Base-by-base conservation (phyloP, 2,888 invertebrate species). In the Campoplex capitator region DNA sequence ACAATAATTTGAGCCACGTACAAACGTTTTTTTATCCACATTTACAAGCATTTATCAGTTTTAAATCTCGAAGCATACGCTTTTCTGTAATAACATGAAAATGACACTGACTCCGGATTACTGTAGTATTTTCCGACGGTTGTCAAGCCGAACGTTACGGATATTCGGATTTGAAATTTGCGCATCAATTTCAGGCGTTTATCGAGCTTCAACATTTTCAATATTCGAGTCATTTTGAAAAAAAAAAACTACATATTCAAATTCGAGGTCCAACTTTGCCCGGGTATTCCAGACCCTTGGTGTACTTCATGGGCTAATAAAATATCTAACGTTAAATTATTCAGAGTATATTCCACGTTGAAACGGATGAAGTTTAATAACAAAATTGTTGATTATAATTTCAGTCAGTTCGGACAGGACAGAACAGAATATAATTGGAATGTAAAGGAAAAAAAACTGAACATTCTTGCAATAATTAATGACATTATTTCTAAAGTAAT, bases 261-360 rank as follows among this genome's bases (percentile, higher is more conserved):
- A n/a, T 18, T 7, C 7, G 6, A 18, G 7, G 3, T 51, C 18
- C 18, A 6, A 51, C 51, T 18, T 51, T n/a, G 4, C 6, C 18
- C 7, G 18, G 16, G 18, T 51, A 18, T n/a, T 51, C 18, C 51
- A n/a, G 51, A n/a, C n/a, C n/a, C 7, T 6, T 0, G n/a, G 51
- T 51, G 7, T 18, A 51, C 1, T 18, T 51, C 0, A 51, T 7
- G 51, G 51, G 51, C 18, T 51, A 18, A 51, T 6, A n/a, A 65
- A 65, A 38, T 84, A 79, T 68, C 74, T 42, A 74, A 56, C 75
- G 74, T 67, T 79, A 13, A 18, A 65, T 65, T 65, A 32, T 32
- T 65, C 35, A 65, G 16, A 65, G 35, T 35, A 65, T 35, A 65
- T 32, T 38, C 65, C 16, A 65, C 18, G 4, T 8, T 2, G 35